A percentile compares a stretch with the other conserved stretches of the same genome.
These are phyloP conservation scores for Thrips palmi DNA, from an alignment of 1,140 invertebrate genomes.

Conservation along the genomic window DNA sequence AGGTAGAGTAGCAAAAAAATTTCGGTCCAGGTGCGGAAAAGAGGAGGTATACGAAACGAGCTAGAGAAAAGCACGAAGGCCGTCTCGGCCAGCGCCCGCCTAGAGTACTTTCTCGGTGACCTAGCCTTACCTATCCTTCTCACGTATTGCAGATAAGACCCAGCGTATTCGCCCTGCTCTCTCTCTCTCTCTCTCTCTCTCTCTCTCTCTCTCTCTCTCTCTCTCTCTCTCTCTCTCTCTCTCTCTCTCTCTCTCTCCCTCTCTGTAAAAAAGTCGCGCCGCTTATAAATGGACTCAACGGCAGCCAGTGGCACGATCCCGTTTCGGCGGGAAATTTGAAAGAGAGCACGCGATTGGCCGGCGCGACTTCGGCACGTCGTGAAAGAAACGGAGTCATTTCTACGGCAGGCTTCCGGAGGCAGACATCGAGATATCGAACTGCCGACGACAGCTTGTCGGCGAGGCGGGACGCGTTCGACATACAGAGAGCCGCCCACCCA, in stretches of 20 bases:
- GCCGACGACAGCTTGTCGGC: no score
- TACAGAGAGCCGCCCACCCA: no score
- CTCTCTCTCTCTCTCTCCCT: slow-evolving; percentile 9
- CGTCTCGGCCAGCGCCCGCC: not conserved
- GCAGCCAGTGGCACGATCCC: no score
- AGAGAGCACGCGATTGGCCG: no score
- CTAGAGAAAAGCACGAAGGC: not conserved
- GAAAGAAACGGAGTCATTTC: no score
- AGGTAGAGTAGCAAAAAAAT: not conserved
- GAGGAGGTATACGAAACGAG: not conserved
- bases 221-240: slow-evolving; percentile 6
- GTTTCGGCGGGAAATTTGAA: no score
- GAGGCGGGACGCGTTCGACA: no score
- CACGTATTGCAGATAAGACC: not conserved
- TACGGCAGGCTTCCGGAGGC: no score
- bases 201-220: slow-evolving; percentile 9
- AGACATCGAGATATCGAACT: no score
- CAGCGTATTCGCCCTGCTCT: not conserved
- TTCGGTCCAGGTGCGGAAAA: not conserved
- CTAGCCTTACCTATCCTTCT: not conserved
- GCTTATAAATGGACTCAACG: no score
- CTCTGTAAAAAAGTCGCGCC: no score
- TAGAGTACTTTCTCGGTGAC: not conserved
- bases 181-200: slow-evolving; percentile 4
- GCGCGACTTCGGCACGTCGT: no score